Base-by-base conservation (phyloP, 2,888 invertebrate genomes). In the Drosophila trichaetosa region DNA sequence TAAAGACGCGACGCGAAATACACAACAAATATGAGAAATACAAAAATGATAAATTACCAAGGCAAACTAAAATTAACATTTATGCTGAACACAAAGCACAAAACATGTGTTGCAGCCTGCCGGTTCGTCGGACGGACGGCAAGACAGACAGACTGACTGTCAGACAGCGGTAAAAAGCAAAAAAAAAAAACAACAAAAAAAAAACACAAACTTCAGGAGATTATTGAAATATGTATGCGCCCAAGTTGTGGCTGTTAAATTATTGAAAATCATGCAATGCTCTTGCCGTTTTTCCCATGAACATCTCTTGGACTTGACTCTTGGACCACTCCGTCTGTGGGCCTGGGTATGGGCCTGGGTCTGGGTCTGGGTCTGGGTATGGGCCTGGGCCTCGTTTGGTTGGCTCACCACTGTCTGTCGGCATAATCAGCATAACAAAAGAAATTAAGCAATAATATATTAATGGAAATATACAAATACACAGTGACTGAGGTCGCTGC, bases 391-490 rank as follows among this genome's bases (percentile, higher is more conserved):
- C 78, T 86, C 82, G 36, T 56, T 56, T 56, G 54, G 76, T 79
- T 78, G 80, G 77, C 65, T 73, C 83, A 70, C 54, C 69, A 67
- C 59, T 72, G 68, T 66, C 68, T 80, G 80, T 81, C 91, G 91
- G 90, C 89, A 84, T 89, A 90, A 91, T 91, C 87, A 89, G 83
- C 91, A 91, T 90, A 91, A 92, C 92, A 91, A 91, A 92, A 89
- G 89, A 90, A 91, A 92, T 91, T 91, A 92, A 91, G 91, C 89
- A 91, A 89, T 91, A 90, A 91, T 85, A 90, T 91, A 89, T 91
- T 90, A 87, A 91, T 82, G 83, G 88, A 86, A 83, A 90, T 86
- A 90, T 84, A 78, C 76, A 83, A 76, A 78, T 64, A 48, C 54
- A 54, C 40, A 48, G 21, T 59, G 33, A 40, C 34, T 34, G 53